These are phyloP conservation scores for Pristionchus fissidentatus DNA, from an alignment of 2,888 invertebrate genomes.

Conservation along the genomic window DNA sequence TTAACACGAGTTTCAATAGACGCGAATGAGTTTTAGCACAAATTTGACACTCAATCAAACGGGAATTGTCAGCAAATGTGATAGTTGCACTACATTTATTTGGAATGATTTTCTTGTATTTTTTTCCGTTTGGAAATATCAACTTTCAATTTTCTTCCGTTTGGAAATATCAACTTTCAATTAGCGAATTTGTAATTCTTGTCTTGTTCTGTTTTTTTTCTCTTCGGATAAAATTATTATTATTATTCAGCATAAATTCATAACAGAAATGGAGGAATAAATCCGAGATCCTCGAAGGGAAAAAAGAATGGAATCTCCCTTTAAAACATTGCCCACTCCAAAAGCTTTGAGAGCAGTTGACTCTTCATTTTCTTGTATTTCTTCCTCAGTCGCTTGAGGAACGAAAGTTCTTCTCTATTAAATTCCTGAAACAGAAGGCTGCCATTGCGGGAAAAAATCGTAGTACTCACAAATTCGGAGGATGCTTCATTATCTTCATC, in stretches of 20 bases:
- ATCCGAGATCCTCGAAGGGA: background rate
- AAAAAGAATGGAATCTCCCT: background rate
- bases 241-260: constrained; percentile 23
- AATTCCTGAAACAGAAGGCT: no score
- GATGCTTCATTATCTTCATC: background rate
- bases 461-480: background rate
- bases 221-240: constrained; percentile 1
- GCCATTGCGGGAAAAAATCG: no score
- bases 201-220: background rate
- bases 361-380: background rate
- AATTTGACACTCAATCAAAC: background rate
- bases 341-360: background rate
- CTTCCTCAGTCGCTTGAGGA: constrained; percentile 1
- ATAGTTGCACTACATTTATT: constrained; percentile 23
- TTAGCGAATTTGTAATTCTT: background rate
- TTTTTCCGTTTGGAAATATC: no score
- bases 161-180: background rate
- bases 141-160: no score
- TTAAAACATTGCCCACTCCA: background rate
- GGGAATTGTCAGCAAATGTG: background rate
- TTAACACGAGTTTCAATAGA: constrained; percentile 18
- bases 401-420: background rate
- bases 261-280: background rate
- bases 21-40: background rate
- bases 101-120: no score